Base-by-base conservation (phyloP, 1,140 invertebrate species). In the Leguminivora glycinivorella region DNA sequence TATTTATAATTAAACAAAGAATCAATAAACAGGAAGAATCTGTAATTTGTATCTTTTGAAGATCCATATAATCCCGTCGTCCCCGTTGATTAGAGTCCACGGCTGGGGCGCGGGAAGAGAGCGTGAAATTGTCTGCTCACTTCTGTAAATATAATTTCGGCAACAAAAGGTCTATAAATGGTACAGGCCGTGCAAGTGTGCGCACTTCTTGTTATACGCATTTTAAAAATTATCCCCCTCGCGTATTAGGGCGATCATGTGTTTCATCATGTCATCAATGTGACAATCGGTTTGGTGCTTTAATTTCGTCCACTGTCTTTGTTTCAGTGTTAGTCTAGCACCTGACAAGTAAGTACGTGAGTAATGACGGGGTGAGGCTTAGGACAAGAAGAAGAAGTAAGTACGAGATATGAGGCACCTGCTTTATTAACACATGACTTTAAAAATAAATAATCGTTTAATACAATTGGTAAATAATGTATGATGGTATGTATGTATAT, bases 91-190 rank as follows among this genome's bases (percentile, higher is more conserved):
- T 89, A 90, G 84, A 89, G 88, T 89, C 83, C 87, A 82, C 69
- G 70, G 75, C 73, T 73, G 76, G 85, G 84, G 85, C 75, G 79
- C 76, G 79, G 85, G 89, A 88, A 89, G 88, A 89, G 86, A 90
- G 79, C 89, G 87, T 91, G 89, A 91, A 91, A 91, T 91, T 91
- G 88, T 91, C 89, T 91, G 86, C 87, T 91, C 89, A 91, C 89
- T 91, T 91, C 86, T 90, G 87, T 89, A 91, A 91, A 91, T 91
- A 91, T 91, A 90, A 91, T 91, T 91, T 91, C 79, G 87, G 85
- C 83, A 85, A 91, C 89, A 91, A 91, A 91, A 91, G 88, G 89
- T 87, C 86, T 83, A 89, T 88, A 88, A 91, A 90, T 89, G 88
- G 88, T 90, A 89, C 78, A 83, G 80, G 83, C 80, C 85, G 77